Base-by-base conservation (phyloP, 1,140 invertebrate genomes). In the Penaeus japonicus region DNA sequence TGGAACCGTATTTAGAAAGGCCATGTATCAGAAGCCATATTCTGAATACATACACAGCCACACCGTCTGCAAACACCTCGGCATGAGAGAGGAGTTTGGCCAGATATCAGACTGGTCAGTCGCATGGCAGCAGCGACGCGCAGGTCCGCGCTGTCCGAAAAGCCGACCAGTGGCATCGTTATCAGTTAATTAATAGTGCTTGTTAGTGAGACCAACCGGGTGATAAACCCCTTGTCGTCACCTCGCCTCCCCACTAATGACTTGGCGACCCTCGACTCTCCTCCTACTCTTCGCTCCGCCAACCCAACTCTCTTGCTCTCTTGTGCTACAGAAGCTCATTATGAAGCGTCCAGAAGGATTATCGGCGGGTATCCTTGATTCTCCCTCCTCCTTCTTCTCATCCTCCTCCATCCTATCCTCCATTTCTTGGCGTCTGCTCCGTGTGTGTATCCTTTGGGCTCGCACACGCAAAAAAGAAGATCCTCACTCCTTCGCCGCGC, bases 181-280 rank as follows among this genome's bases (percentile, higher is more conserved):
- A 87, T 87, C 86, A 87, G 86, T 82, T 87, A 87, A 87, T 87
- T 87, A 87, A 82, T 87, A 87, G 86, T 87, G 79, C 86, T 87
- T 87, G 86, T 87, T 87, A 87, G 86, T 75, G 79, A 80, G 55
- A 70, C 62, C 79, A 30, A 65, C 78, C 62, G 22, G 86, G 35
- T 53, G 80, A 82, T 82, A 87, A 87, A 81, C 59, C 79, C 78
- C 79, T 82, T 87, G 78, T 87, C 79, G 65, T 75, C 79, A 87
- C 85, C 85, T 81, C 54, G 27, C 55, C 80, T 53, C 32, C 65
- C 59, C 39, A 35, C 62, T 70, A 57, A 24, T 75, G 70, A 73
- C 70, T 73, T 75, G 39, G 27, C 47, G 39, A 55, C 70, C 24
- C 47, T 47, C 54, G 15, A 54, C 17, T 57, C n/a, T 32, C 55